phyloP scores from a whole-genome alignment of 1,140 invertebrate genomes.

The Pseudomyrmex concolor region DNA sequence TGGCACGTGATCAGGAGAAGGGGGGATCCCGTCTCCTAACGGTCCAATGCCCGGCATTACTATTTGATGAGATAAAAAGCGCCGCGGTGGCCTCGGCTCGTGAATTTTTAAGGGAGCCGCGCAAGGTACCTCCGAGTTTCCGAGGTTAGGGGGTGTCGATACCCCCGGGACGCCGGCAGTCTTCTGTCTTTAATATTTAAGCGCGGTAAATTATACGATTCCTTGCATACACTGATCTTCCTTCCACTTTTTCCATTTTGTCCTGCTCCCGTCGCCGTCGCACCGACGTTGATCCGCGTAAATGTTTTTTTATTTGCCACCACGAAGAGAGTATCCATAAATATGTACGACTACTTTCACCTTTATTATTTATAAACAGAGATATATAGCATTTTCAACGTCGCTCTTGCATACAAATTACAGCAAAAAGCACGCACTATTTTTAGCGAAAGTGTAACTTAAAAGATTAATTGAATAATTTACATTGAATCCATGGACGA shows the following conservation, averaged over 20 bases:
- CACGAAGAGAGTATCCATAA: slow-evolving; percentile 34
- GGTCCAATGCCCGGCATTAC: slow-evolving; percentile 69
- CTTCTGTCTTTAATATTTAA: slow-evolving; percentile 82
- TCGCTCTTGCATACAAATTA: background rate
- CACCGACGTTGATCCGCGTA: background rate
- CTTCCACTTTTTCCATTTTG: slow-evolving; percentile 59
- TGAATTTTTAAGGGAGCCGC: slow-evolving; percentile 79
- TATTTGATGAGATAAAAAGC: slow-evolving; percentile 83
- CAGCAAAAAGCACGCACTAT: background rate
- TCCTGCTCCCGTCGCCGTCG: slow-evolving; percentile 13
- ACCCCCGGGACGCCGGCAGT: slow-evolving; percentile 75
- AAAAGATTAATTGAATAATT: slow-evolving; percentile 7
- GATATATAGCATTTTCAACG: background rate
- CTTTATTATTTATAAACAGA: slow-evolving; percentile 10
- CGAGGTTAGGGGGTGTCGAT: slow-evolving; percentile 81
- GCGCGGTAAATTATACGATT: slow-evolving; percentile 81
- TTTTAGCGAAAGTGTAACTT: background rate
- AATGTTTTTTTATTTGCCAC: too few species aligned
- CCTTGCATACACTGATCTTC: slow-evolving; percentile 66
- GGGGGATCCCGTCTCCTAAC: slow-evolving; percentile 65
- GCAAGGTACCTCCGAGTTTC: slow-evolving; percentile 70
- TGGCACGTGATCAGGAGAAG: slow-evolving; percentile 38
- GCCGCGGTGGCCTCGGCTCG: slow-evolving; percentile 73
- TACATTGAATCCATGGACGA: background rate
- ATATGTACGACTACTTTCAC: slow-evolving; percentile 24